Percentiles rank a stretch among this genome's conserved stretches.
Evolutionary conservation across 2,888 invertebrate genomes (phyloP).

Genomic region (Tuberolachnus salignus): DNA sequence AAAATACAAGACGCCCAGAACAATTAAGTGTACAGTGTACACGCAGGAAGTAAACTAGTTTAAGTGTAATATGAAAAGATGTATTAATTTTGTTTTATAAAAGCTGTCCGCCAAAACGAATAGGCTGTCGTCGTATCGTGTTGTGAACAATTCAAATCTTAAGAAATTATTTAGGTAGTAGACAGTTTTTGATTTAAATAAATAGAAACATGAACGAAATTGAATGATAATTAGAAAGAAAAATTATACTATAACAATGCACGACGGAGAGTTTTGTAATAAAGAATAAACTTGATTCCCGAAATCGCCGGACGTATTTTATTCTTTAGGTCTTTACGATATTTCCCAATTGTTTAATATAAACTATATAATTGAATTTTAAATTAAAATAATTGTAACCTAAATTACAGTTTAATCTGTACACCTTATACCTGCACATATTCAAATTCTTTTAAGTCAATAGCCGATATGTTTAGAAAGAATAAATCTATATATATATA

Average conservation of each 20-base stretch:
- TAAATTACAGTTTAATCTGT: too few species aligned
- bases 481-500: too few species aligned
- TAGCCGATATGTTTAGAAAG: too few species aligned
- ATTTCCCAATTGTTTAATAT: background rate
- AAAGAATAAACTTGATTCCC: background rate
- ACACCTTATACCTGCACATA: too few species aligned
- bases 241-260: slow-evolving; percentile 1
- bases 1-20: background rate
- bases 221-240: background rate
- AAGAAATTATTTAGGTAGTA: slow-evolving; percentile 2
- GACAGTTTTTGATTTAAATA: background rate
- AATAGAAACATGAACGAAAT: background rate
- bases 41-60: background rate
- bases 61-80: background rate
- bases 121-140: background rate
- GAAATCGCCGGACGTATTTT: background rate
- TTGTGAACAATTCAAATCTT: background rate
- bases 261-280: background rate
- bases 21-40: background rate
- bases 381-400: too few species aligned
- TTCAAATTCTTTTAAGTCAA: too few species aligned
- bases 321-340: too few species aligned
- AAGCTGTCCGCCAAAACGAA: background rate
- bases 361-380: too few species aligned
- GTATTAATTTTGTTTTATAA: background rate